Evolutionary conservation across 2,888 invertebrate species (phyloP).

Genomic region (Pelosia muscerda): DNA sequence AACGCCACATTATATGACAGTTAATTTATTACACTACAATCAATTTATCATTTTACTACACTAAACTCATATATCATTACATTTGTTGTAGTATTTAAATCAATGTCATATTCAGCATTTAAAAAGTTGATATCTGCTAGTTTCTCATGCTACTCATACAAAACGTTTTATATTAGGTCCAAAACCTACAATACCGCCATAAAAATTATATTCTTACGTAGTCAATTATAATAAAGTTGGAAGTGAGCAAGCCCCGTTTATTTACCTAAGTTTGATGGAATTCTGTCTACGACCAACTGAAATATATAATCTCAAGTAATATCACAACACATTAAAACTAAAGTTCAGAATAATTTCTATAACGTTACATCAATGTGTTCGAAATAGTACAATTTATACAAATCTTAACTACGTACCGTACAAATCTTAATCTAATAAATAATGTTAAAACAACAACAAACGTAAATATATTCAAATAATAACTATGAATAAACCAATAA

Average conservation of each 20-base stretch:
- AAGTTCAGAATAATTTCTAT: conserved; percentile 18
- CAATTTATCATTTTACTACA: not conserved
- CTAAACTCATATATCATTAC: not conserved
- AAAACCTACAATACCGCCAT: conserved; percentile 42
- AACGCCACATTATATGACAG: conserved; percentile 23
- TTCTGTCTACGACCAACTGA: conserved; percentile 61
- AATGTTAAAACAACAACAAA: conserved; percentile 37
- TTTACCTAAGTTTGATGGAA: conserved; percentile 50
- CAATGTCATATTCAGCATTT: conserved; percentile 20
- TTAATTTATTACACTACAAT: conserved; percentile 11
- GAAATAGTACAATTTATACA: conserved; percentile 40
- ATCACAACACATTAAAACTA: conserved; percentile 39
- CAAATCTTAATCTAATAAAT: conserved; percentile 41
- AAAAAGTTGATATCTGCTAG: conserved; percentile 21
- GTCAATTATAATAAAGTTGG: conserved; percentile 48
- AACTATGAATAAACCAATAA: conserved; percentile 22
- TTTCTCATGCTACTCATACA: conserved; percentile 41
- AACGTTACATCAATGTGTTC: conserved; percentile 36
- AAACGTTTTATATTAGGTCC: conserved; percentile 43
- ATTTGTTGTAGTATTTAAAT: conserved; percentile 19
- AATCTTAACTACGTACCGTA: conserved; percentile 42
- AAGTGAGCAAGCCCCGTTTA: conserved; percentile 76
- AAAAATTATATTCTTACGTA: conserved; percentile 42
- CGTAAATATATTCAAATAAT: conserved; percentile 29
- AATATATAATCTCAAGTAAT: conserved; percentile 28